phyloP scores from a whole-genome alignment of 2,797 vertebrate genomes.

The Vireo griseus region DNA sequence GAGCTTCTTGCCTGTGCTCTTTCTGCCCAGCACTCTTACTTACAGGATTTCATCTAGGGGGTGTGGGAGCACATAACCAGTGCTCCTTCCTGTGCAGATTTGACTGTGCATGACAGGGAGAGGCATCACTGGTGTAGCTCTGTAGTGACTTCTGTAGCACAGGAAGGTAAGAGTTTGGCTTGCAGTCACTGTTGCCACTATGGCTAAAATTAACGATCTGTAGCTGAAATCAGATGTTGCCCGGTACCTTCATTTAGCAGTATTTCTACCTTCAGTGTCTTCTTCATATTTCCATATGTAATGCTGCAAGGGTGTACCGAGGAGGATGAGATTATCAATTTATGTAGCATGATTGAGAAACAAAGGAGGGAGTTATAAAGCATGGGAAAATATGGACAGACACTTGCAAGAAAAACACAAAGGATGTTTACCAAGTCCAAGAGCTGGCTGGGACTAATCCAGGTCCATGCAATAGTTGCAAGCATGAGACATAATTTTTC shows the following conservation, averaged over 20 bases:
- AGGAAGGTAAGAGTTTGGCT: neutral
- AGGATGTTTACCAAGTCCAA: neutral
- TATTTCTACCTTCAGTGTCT: neutral
- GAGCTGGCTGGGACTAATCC: neutral
- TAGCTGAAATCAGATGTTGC: neutral
- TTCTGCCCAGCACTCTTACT: neutral
- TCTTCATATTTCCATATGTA: neutral
- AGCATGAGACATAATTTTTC: constrained; percentile 60
- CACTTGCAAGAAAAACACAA: neutral
- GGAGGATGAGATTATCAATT: neutral
- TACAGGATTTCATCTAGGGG: neutral
- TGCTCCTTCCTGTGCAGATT: neutral
- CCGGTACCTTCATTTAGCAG: neutral
- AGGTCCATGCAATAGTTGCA: constrained; percentile 24
- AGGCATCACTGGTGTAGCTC: neutral
- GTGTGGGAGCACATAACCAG: neutral
- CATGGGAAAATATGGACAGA: neutral
- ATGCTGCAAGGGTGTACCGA: neutral
- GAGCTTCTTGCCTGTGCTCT: neutral
- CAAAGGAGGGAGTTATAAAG: neutral
- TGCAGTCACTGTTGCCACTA: neutral
- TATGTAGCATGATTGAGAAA: neutral
- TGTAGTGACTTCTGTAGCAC: neutral
- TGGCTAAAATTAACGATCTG: neutral
- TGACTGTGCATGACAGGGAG: neutral